phyloP scores from a whole-genome alignment of 1,140 invertebrate species.

The Psix sp. region DNA sequence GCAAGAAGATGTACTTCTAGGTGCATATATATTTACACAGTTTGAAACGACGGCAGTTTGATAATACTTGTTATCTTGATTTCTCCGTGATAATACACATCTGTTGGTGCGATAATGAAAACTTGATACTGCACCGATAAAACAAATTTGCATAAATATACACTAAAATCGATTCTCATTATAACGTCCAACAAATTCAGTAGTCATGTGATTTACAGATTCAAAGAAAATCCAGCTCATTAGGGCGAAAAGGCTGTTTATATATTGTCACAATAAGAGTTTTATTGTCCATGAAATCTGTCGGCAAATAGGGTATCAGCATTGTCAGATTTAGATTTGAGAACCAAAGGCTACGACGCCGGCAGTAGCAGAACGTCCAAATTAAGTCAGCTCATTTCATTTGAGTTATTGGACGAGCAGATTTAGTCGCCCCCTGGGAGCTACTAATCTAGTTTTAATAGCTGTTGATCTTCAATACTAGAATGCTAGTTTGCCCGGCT shows the following conservation, averaged over 20 bases:
- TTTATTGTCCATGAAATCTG: constrained; percentile 24
- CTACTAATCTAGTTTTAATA: constrained; percentile 70
- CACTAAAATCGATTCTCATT: too few species aligned
- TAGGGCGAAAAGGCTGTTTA: background rate
- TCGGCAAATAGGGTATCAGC: constrained; percentile 12
- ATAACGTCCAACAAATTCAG: too few species aligned
- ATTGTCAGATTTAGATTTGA: constrained; percentile 16
- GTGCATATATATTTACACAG: too few species aligned
- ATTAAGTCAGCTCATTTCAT: constrained; percentile 31
- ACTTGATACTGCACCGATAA: too few species aligned
- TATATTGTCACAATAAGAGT: constrained; percentile 25
- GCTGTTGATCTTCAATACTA: constrained; percentile 61
- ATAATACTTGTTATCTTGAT: too few species aligned
- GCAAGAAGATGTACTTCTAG: too few species aligned
- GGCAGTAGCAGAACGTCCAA: constrained; percentile 29
- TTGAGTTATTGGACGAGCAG: constrained; percentile 44
- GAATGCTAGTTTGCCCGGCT: constrained; percentile 12
- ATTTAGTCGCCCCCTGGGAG: constrained; percentile 50
- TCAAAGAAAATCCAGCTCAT: background rate
- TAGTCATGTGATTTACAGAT: too few species aligned
- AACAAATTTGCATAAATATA: too few species aligned
- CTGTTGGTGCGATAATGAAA: too few species aligned
- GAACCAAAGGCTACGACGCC: constrained; percentile 31
- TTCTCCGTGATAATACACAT: too few species aligned
- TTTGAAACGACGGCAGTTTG: too few species aligned